Percentiles rank a stretch among this genome's conserved stretches.
These are phyloP conservation scores for Ormia ochracea DNA, from an alignment of 2,888 invertebrate genomes.

Conservation along the genomic window DNA sequence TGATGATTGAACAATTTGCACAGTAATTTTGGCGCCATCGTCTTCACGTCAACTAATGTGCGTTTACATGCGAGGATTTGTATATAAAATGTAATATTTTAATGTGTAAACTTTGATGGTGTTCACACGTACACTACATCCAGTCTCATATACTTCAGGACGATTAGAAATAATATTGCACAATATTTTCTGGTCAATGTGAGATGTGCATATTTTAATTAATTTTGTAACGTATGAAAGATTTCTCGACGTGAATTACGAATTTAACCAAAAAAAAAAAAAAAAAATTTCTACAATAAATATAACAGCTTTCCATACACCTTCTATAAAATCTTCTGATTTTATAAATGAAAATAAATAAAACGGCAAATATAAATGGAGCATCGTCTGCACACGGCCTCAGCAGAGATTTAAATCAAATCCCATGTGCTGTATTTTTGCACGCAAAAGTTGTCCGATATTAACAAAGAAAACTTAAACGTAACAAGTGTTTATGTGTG, in stretches of 20 bases:
- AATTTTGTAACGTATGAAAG: too few relatives aligned
- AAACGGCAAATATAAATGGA: too few relatives aligned
- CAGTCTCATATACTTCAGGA: too few relatives aligned
- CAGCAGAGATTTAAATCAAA: background rate
- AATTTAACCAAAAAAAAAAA: too few relatives aligned
- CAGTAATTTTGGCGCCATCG: conserved; percentile 56
- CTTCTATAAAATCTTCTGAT: too few relatives aligned
- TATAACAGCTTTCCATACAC: too few relatives aligned
- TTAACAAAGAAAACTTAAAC: conserved; percentile 7
- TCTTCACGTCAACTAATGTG: background rate
- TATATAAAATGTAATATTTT: background rate
- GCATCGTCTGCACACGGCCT: background rate
- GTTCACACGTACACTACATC: background rate
- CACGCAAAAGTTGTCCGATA: background rate
- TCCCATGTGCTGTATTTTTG: background rate
- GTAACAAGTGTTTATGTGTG: background rate
- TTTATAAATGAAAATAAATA: too few relatives aligned
- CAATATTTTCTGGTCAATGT: too few relatives aligned
- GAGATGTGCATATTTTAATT: too few relatives aligned
- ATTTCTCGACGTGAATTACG: too few relatives aligned
- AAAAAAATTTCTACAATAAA: too few relatives aligned
- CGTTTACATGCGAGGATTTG: background rate
- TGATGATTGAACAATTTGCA: conserved; percentile 50
- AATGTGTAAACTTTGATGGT: background rate
- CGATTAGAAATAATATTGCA: too few relatives aligned